Conservation (phyloP, 2,888 invertebrate genomes). For the Criorhina ranunculi region DNA sequence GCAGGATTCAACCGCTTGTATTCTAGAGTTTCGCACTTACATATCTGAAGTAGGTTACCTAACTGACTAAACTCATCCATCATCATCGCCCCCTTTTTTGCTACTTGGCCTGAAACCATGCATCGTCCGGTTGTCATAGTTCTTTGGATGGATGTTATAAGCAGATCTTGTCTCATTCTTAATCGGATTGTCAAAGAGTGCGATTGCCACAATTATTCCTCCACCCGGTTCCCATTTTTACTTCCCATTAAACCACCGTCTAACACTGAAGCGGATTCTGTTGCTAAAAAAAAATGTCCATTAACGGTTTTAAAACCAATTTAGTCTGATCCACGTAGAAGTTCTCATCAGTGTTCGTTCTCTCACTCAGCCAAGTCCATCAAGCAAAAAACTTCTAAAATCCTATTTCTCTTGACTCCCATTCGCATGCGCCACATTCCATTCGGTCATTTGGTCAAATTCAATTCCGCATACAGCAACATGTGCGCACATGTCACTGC, state of each 20-base stretch:
- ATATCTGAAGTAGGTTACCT: too few species aligned
- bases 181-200: too few species aligned
- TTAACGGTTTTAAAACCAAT: constrained; percentile 14
- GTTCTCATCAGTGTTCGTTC: constrained; percentile 6
- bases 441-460: constrained; percentile 73
- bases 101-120: too few species aligned
- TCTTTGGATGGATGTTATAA: too few species aligned
- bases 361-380: not conserved
- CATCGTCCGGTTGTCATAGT: too few species aligned
- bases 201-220: too few species aligned
- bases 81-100: too few species aligned
- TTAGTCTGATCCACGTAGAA: constrained; percentile 28
- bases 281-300: constrained; percentile 3
- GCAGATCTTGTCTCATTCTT: too few species aligned
- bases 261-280: not conserved
- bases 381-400: constrained; percentile 15
- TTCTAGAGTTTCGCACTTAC: too few species aligned
- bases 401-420: constrained; percentile 38
- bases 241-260: not conserved
- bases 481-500: constrained; percentile 73
- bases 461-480: constrained; percentile 72
- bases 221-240: not conserved
- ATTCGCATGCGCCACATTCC: constrained; percentile 74
- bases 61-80: too few species aligned
- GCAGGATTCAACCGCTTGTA: too few species aligned